Evolutionary conservation across 2,888 invertebrate genomes (phyloP), one percentile per base, ranked within the genome.

Genomic region (Spilarctia lutea): DNA sequence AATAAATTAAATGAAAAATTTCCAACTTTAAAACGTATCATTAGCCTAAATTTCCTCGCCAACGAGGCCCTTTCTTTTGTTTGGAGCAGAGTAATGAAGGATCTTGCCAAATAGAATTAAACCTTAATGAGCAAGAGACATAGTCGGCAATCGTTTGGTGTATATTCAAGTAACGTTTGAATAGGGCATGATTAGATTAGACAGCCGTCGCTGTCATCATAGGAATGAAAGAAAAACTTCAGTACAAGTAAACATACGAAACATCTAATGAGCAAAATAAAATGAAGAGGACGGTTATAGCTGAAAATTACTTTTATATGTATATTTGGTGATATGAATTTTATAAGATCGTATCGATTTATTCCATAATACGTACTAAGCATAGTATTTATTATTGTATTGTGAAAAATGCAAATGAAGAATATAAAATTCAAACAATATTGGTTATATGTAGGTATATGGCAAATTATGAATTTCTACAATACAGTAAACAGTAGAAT

Each of bases 141-240:
- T 72, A 77, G 81, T 77, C 76, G 78, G 75, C 60, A 81, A 76
- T 87, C 81, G 77, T 65, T 76, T 81, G 73, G 24, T 60, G 67
- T 27, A 27, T 39, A 73, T 68, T 73, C 63, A 71, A 71, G 74
- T 42, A 27, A 75, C 68, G 71, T 78, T 79, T 83, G 81, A 87
- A 86, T 83, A 73, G 79, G 71, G 65, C 76, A 72, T 86, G 83
- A 87, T 87, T 83, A 81, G 81, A 82, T 84, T 80, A 82, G 79
- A 79, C 79, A 81, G 77, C 74, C 76, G 76, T 82, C 74, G 72
- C 78, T 78, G 74, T 77, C 75, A 75, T 77, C 77, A 78, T 78
- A 71, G 68, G 48, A 66, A 66, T 75, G 65, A 76, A 76, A 76
- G 74, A 67, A 74, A 75, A 71, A 13, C 6, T 52, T 67, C 30